Percentiles rank a stretch among this genome's conserved stretches.
Evolutionary conservation across 2,797 vertebrate genomes (phyloP).

Genomic region (Eptatretus atami): DNA sequence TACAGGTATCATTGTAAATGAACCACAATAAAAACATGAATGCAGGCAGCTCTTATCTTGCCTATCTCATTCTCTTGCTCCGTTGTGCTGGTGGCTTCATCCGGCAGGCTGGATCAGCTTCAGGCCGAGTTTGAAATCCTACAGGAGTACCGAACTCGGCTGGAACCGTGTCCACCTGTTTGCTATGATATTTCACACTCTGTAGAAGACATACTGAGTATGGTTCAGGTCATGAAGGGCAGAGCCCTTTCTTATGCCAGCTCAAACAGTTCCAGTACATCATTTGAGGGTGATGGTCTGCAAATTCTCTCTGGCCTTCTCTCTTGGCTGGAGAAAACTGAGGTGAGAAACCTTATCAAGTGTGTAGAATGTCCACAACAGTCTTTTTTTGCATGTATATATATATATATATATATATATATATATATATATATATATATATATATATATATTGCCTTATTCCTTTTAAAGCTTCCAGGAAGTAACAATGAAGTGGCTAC

Average conservation of each 20-base stretch:
- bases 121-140: background rate
- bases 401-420: too few species aligned
- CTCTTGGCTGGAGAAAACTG: slow-evolving; percentile 1
- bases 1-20: too few species aligned
- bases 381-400: too few species aligned
- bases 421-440: too few species aligned
- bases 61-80: too few species aligned
- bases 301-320: slow-evolving; percentile 1
- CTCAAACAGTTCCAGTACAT: too few species aligned
- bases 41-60: too few species aligned
- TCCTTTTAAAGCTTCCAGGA: too few species aligned
- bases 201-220: background rate
- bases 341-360: background rate
- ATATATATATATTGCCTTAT: too few species aligned
- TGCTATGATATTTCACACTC: background rate
- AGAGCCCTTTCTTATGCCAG: background rate
- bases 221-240: slow-evolving; percentile 4
- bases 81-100: background rate
- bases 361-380: too few species aligned
- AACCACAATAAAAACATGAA: too few species aligned
- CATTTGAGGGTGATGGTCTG: background rate
- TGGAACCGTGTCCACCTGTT: background rate
- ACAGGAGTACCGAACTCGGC: slow-evolving; percentile 1
- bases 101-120: background rate
- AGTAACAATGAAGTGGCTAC: too few species aligned